phyloP scores from a whole-genome alignment of 1,140 invertebrate species.

The Andrena cerasifolii region DNA sequence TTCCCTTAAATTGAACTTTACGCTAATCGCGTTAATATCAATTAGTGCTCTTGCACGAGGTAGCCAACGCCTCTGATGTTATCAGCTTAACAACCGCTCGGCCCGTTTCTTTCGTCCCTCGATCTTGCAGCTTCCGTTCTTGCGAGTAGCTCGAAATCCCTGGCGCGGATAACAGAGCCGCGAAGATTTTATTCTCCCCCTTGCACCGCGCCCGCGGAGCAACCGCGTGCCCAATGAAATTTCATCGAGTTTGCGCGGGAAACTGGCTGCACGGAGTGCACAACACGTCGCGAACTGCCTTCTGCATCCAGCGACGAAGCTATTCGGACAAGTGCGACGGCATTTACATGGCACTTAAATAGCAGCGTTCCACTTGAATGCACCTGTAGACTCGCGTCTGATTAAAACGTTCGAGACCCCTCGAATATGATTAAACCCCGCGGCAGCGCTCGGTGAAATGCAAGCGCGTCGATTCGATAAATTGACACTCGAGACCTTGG shows the following conservation, averaged over 20 bases:
- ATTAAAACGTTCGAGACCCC: not conserved
- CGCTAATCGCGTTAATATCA: constrained; percentile 16
- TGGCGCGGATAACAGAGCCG: too few relatives aligned
- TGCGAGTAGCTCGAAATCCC: too few relatives aligned
- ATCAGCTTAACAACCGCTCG: not conserved
- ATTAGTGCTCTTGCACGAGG: not conserved
- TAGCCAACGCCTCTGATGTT: not conserved
- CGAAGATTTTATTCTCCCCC: not conserved
- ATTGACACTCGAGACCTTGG: too few relatives aligned
- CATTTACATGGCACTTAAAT: not conserved
- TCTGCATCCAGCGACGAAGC: not conserved
- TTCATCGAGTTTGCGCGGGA: not conserved
- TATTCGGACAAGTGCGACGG: not conserved
- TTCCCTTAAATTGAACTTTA: constrained; percentile 17
- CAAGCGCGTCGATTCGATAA: too few relatives aligned
- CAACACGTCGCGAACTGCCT: not conserved
- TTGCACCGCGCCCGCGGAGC: not conserved
- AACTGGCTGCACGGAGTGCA: not conserved
- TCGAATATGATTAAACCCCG: not conserved
- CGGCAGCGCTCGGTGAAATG: too few relatives aligned
- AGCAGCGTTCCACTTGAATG: not conserved
- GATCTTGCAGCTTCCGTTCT: too few relatives aligned
- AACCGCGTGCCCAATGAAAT: not conserved
- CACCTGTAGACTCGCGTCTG: not conserved
- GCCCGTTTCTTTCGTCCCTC: not conserved